Conservation (phyloP, 2,888 invertebrate genomes). For the Rhagonycha lutea region DNA sequence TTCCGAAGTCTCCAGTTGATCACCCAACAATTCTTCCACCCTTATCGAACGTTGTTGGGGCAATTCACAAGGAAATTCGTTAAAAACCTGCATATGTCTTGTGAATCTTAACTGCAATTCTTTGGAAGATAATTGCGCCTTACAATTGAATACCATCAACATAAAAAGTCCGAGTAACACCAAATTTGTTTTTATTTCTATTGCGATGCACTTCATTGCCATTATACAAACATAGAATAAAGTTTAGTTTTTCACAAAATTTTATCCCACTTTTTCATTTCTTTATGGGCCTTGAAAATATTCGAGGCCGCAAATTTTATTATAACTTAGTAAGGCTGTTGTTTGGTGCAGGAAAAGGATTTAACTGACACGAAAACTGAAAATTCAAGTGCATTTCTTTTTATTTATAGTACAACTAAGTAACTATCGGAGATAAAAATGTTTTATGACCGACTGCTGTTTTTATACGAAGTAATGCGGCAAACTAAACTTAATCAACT, state of each 20-base stretch:
- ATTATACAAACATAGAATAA: conserved; percentile 19
- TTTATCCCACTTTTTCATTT: background rate
- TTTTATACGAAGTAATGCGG: conserved; percentile 17
- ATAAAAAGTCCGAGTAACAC: conserved; percentile 20
- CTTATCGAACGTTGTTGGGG: conserved; percentile 28
- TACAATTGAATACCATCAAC: conserved; percentile 19
- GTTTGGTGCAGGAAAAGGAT: background rate
- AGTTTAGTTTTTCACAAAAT: background rate
- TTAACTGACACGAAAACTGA: background rate
- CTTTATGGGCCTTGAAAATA: background rate
- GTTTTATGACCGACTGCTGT: conserved; percentile 16
- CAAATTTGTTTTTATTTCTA: conserved; percentile 13
- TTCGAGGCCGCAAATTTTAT: background rate
- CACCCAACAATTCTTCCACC: conserved; percentile 15
- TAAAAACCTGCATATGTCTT: conserved; percentile 12
- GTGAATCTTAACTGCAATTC: conserved; percentile 1
- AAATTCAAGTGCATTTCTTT: conserved; percentile 21
- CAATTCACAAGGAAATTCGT: conserved; percentile 20
- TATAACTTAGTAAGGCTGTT: background rate
- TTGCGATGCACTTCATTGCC: conserved; percentile 21
- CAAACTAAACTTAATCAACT: conserved; percentile 15
- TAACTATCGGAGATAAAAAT: conserved; percentile 12
- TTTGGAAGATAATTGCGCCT: conserved; percentile 5
- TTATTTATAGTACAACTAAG: conserved; percentile 20
- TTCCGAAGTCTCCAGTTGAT: conserved; percentile 18